These are phyloP conservation scores for Xestia c-nigrum DNA, from an alignment of 2,888 invertebrate genomes.

Conservation along the genomic window DNA sequence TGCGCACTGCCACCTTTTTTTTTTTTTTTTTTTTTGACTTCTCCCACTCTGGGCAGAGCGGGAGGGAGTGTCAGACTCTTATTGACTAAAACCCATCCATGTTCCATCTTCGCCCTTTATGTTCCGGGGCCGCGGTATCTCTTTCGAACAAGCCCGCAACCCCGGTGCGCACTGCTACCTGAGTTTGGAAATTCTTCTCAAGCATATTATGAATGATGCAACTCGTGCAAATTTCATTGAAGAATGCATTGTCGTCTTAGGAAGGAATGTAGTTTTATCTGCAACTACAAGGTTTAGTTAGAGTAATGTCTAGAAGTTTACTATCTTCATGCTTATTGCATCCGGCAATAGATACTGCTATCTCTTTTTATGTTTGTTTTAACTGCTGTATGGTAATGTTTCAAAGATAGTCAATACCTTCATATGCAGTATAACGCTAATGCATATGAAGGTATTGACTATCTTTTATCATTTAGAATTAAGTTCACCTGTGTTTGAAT, in stretches of 20 bases:
- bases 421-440: no score
- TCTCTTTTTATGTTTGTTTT: conserved; percentile 33
- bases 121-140: no score
- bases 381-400: conserved; percentile 37
- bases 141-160: no score
- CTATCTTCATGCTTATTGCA: conserved; percentile 31
- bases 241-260: not conserved
- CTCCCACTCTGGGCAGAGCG: no score
- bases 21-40: no score
- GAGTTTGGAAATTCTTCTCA: no score
- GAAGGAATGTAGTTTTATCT: conserved; percentile 26
- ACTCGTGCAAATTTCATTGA: conserved; percentile 6
- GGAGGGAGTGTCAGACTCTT: no score
- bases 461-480: not conserved
- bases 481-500: not conserved
- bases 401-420: conserved; percentile 15
- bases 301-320: conserved; percentile 25
- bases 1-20: no score
- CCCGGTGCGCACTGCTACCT: no score
- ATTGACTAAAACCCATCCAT: no score
- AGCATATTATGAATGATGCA: conserved; percentile 12
- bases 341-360: conserved; percentile 49
- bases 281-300: conserved; percentile 14
- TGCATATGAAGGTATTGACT: no score
- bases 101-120: no score